Base-by-base conservation (phyloP, 2,888 invertebrate species). In the Holacanthella duospinosa region DNA sequence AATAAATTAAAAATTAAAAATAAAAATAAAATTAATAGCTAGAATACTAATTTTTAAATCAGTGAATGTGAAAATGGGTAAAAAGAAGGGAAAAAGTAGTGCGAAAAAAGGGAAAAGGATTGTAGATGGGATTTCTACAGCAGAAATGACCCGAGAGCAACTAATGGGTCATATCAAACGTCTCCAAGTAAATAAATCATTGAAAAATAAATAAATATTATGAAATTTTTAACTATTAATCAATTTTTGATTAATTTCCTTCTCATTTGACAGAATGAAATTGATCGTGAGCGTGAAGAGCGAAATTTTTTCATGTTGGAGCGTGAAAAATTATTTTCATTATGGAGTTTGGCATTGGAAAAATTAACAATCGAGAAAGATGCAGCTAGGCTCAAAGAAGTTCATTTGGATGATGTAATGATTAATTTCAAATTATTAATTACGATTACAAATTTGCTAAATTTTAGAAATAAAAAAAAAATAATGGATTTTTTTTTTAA, bases 271-370 rank as follows among this genome's bases (percentile, higher is more conserved):
- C 62, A 72, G 72, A 66, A 62, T 61, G 93, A 95, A 80, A 82
- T 94, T 76, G 94, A 95, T 75, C 84, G 90, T 63, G 95, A 96
- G 78, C 82, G 95, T 74, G 95, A 95, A 77, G 95, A 96, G 78
- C 80, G 96, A 62, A 95, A 95, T 78, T 95, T 88, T 77, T 95
- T 93, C 75, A 95, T 95, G 78, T 78, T 95, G 74, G 96, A 96
- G 79, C 82, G 95, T 71, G 95, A 95, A 77, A 94, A 94, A 79
- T 82, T 96, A 21, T 84, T 92, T 71, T 91, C 91, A 2, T 94
- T 93, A 77, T 96, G 95, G 95, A 94, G 95, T 78, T 93, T 95
- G 61, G 89, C 93, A 0, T 84, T 90, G 70, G 86, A 88, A 73
- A 91, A 95, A 76, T 79, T 94, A 36, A 36, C 36, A 36, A 36